Conservation (phyloP, 2,113 vertebrate genomes). For the Myotis brandtii region DNA sequence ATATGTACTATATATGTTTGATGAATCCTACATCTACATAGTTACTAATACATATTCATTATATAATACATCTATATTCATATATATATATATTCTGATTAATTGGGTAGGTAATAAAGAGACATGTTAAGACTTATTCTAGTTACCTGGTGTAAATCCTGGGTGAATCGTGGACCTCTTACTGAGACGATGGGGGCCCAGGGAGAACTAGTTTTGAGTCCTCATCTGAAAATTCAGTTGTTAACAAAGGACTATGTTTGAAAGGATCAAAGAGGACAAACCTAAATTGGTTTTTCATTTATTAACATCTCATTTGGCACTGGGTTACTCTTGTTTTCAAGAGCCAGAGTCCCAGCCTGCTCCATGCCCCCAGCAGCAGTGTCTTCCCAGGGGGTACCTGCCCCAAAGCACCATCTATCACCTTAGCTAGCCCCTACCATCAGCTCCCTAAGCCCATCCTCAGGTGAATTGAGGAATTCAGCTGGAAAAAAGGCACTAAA, state of each 20-base stretch:
- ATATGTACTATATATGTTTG: too few species aligned
- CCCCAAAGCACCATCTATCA: neutral
- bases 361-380: neutral
- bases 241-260: neutral
- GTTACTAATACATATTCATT: too few species aligned
- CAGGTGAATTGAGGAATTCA: neutral
- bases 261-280: neutral
- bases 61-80: too few species aligned
- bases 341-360: neutral
- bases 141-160: neutral
- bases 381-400: neutral
- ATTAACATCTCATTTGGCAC: neutral
- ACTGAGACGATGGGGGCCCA: neutral
- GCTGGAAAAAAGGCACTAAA: neutral
- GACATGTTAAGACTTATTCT: neutral
- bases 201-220: neutral
- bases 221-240: neutral
- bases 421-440: neutral
- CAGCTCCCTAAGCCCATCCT: neutral
- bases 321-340: neutral
- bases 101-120: neutral
- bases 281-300: neutral
- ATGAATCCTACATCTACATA: too few species aligned
- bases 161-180: neutral
- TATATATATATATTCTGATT: neutral